A percentile compares a stretch with the other conserved stretches of the same genome.
Conservation (phyloP, 2,113 vertebrate genomes). For the Cheilinus undulatus region DNA sequence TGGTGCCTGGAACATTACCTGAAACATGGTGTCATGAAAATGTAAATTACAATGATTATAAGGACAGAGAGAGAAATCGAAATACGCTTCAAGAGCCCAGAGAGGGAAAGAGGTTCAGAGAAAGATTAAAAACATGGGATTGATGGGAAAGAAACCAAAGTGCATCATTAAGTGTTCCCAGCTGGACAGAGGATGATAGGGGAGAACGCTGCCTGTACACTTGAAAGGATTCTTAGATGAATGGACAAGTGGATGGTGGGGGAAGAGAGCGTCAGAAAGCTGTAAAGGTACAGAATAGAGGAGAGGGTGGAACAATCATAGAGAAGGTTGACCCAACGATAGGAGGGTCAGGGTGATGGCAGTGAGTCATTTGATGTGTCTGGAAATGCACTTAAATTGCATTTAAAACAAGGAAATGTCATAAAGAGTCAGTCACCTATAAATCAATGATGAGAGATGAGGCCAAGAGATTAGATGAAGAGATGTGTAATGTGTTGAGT, state of each 20-base stretch:
- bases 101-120: not conserved
- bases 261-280: not conserved
- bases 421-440: not conserved
- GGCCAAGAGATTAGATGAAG: too few species aligned
- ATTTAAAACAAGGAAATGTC: conserved; percentile 13
- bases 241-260: not conserved
- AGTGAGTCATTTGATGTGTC: too few species aligned
- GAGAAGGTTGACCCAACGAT: not conserved
- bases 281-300: not conserved
- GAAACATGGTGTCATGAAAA: conserved; percentile 23
- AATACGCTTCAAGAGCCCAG: not conserved
- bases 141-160: conserved; percentile 22
- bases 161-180: not conserved
- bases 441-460: not conserved
- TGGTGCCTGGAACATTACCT: conserved; percentile 1
- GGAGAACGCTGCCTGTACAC: not conserved
- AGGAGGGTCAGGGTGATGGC: not conserved
- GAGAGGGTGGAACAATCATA: conserved; percentile 1
- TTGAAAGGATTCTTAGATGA: not conserved
- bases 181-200: not conserved
- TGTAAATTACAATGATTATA: not conserved
- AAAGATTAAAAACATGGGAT: conserved; percentile 8
- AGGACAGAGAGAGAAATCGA: not conserved
- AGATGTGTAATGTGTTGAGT: too few species aligned
- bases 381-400: too few species aligned